Evolutionary conservation across 2,888 invertebrate species (phyloP).

Genomic region (Acleris emargana): DNA sequence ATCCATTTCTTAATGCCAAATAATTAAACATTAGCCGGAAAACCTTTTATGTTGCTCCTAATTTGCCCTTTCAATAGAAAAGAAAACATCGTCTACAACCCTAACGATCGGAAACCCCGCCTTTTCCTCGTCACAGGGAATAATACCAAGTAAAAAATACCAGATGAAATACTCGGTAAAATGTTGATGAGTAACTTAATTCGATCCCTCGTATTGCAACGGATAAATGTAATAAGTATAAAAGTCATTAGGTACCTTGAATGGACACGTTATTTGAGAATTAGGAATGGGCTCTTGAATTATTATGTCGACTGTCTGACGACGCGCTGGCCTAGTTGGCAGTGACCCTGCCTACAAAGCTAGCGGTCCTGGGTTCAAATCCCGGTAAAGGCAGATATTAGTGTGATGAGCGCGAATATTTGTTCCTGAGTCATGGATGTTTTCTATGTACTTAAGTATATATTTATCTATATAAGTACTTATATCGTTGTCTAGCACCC

Average conservation of each 20-base stretch:
- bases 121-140: constrained; percentile 17
- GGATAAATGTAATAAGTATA: background rate
- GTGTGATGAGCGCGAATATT: too few species aligned
- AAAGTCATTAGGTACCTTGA: background rate
- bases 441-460: too few species aligned
- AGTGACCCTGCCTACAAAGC: too few species aligned
- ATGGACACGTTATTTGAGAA: background rate
- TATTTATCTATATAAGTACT: too few species aligned
- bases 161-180: background rate
- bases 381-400: too few species aligned
- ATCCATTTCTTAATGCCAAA: too few species aligned
- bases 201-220: background rate
- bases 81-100: constrained; percentile 31
- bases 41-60: constrained; percentile 13
- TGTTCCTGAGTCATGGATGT: too few species aligned
- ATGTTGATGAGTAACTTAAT: constrained; percentile 2
- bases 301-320: too few species aligned
- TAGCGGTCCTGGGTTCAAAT: too few species aligned
- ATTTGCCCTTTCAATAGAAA: constrained; percentile 26
- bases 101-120: constrained; percentile 31
- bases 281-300: background rate
- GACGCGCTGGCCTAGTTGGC: too few species aligned
- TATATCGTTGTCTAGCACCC: too few species aligned
- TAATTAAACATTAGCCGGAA: too few species aligned
- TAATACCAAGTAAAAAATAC: constrained; percentile 3